Conservation (phyloP, 2,797 vertebrate species). For the Telmatherina bonti region DNA sequence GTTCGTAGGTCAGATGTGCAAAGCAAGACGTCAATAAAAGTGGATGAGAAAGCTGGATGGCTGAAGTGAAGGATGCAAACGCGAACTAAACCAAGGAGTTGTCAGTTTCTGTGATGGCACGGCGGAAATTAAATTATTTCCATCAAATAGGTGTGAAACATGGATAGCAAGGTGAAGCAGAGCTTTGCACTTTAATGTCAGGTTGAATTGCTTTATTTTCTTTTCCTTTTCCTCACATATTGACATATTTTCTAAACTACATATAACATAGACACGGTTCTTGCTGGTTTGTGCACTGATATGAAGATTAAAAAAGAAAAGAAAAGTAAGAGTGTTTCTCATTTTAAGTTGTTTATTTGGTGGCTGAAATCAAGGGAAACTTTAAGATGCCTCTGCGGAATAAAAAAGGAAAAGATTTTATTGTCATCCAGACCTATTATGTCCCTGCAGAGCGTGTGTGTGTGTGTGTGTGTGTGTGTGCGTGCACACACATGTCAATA, state of each 20-base stretch:
- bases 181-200: conserved; percentile 7
- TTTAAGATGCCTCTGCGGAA: conserved; percentile 12
- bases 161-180: conserved; percentile 7
- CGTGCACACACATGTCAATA: conserved; percentile 19
- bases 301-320: not conserved
- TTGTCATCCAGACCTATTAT: conserved; percentile 24
- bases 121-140: conserved; percentile 29
- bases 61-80: conserved; percentile 22
- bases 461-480: conserved; percentile 21
- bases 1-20: conserved; percentile 10
- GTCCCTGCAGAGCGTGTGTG: not conserved
- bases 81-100: conserved; percentile 6
- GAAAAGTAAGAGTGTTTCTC: not conserved
- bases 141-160: not conserved
- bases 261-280: no score
- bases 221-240: not conserved
- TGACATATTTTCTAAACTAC: not conserved
- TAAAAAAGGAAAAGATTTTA: conserved; percentile 38
- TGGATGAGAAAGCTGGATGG: conserved; percentile 8
- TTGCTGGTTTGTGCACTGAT: no score
- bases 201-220: not conserved
- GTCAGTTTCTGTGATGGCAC: conserved; percentile 11
- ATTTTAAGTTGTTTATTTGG: not conserved
- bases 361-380: not conserved
- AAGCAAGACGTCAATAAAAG: conserved; percentile 15